phyloP scores from a whole-genome alignment of 2,113 vertebrate genomes.

The Monopterus albus region DNA sequence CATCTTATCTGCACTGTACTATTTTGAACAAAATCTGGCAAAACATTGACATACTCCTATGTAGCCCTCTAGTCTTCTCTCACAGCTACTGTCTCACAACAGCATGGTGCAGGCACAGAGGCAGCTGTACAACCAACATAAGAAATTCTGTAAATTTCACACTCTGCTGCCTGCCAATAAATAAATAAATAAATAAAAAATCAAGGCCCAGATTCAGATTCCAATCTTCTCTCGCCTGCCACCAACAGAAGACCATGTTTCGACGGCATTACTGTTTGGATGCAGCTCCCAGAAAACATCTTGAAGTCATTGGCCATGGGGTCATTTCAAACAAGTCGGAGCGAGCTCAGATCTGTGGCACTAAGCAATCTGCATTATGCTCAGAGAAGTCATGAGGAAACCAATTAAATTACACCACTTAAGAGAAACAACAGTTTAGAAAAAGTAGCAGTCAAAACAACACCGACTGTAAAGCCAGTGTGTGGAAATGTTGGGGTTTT shows the following conservation, averaged over 20 bases:
- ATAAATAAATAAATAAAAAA: no score
- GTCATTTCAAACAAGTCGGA: conserved; percentile 87
- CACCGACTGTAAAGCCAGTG: conserved; percentile 8
- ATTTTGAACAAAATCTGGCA: conserved; percentile 60
- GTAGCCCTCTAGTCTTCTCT: conserved; percentile 34
- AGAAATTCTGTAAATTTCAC: conserved; percentile 90
- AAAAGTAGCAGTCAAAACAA: conserved; percentile 12
- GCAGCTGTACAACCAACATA: conserved; percentile 87
- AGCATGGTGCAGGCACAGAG: conserved; percentile 79
- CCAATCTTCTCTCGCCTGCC: conserved; percentile 61
- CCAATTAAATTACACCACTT: conserved; percentile 46
- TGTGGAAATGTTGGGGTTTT: conserved; percentile 30
- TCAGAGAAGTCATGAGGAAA: conserved; percentile 46
- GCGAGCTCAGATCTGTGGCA: conserved; percentile 80
- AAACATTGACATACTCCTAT: conserved; percentile 68
- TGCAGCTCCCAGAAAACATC: conserved; percentile 73
- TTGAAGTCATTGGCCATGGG: conserved; percentile 82
- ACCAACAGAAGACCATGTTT: conserved; percentile 74
- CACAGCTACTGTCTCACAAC: conserved; percentile 61
- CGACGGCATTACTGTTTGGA: conserved; percentile 75
- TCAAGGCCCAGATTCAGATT: conserved; percentile 87
- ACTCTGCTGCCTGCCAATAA: conserved; percentile 87
- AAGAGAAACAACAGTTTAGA: conserved; percentile 17
- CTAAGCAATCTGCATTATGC: conserved; percentile 47
- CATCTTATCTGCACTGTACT: conserved; percentile 70